Base-by-base conservation (phyloP, 2,888 invertebrate species). In the Eristalis arbustorum region DNA sequence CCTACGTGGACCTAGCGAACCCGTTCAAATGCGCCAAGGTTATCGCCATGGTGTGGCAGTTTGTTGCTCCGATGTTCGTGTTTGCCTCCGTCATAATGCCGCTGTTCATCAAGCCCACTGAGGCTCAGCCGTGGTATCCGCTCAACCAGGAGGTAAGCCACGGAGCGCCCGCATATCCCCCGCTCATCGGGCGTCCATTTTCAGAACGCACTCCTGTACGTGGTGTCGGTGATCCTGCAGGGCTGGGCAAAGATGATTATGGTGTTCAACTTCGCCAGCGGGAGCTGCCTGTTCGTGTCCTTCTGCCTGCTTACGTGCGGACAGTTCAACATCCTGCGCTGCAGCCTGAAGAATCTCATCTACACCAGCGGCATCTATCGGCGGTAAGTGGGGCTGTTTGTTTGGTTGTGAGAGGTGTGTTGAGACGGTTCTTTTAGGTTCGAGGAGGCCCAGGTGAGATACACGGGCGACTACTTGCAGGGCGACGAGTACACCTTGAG, bases 261-360 rank as follows among this genome's bases (percentile, higher is more conserved):
- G 59, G 59, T 59, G 25, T 25, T 28, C 25, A 59, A 13, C 23
- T 59, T 25, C 59, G 0, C 25, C 4, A 25, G 25, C 25, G 59
- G 59, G 2, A 59, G 59, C 13, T 5, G 14, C 25, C 37, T 63
- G 3, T 72, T 40, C 8, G 37, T 66, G 2, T 73, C 82, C 0
- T 73, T 82, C 11, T 28, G 74, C 10, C 23, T 88, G 3, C 25
- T 82, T 22, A 76, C 72, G 1, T 73, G 73, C 49, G 85, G 85
- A 0, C 88, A 88, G 23, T 88, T 81, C 22, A 81, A 88, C 40
- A 72, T 82, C 2, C 11, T 76, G n/a, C 59, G 77, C 25, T 85
- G 84, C 31, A 56, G n/a, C 3, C 28, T 76, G 18, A 89, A 88
- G 68, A 89, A 88, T 56, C 68, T 81, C 6, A 67, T 83, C 57